Conservation (phyloP, 2,113 vertebrate genomes). For the Onychorhynchus coronatus region DNA sequence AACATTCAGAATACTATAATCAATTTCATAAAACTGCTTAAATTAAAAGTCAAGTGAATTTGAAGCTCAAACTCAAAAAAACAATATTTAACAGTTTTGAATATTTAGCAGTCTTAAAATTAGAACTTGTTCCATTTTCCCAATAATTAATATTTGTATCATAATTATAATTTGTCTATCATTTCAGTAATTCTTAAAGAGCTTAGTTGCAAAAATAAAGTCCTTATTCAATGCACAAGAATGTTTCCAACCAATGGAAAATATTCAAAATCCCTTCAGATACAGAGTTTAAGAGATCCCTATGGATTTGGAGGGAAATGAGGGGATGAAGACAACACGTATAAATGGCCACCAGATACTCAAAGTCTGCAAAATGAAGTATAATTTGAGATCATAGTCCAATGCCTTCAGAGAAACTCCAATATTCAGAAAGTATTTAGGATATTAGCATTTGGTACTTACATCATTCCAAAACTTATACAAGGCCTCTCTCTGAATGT, state of each 20-base stretch:
- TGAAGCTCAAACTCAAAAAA: background rate
- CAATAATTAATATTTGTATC: conserved; percentile 19
- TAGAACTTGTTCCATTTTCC: background rate
- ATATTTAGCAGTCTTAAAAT: conserved; percentile 41
- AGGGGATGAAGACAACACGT: background rate
- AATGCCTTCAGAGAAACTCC: background rate
- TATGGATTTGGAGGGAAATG: background rate
- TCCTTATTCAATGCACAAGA: background rate
- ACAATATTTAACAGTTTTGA: background rate
- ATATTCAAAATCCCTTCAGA: background rate
- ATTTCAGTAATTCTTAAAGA: conserved; percentile 12
- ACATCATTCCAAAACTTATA: background rate
- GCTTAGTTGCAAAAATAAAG: background rate
- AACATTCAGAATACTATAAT: background rate
- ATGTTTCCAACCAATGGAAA: background rate
- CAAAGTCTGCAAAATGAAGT: background rate
- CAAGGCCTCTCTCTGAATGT: background rate
- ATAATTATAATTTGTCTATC: conserved; percentile 18
- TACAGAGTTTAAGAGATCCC: background rate
- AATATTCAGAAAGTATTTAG: background rate
- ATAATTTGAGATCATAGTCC: background rate
- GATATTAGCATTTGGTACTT: background rate
- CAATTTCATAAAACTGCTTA: background rate
- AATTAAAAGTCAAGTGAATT: background rate
- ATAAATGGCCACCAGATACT: background rate